phyloP scores from a whole-genome alignment of 2,797 vertebrate species.

The Rhinogobio ventralis region DNA sequence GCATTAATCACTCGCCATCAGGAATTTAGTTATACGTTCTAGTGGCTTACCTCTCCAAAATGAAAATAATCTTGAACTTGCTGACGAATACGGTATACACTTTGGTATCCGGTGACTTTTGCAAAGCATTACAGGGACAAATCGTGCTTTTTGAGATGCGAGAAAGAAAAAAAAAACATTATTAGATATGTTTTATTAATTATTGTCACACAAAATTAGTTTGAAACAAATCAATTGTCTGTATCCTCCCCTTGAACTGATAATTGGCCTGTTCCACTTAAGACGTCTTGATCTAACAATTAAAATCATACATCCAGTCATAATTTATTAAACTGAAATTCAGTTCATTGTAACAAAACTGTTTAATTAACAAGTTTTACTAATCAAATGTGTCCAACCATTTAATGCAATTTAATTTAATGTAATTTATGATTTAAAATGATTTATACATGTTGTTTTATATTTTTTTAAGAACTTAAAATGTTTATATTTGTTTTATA shows the following conservation, averaged over 20 bases:
- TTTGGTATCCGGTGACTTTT: neutral
- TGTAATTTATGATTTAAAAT: too few relatives aligned
- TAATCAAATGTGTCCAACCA: neutral
- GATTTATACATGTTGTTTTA: neutral
- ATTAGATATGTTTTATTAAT: neutral
- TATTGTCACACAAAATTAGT: neutral
- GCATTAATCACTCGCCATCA: neutral
- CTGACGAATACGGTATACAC: neutral
- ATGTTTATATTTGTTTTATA: neutral
- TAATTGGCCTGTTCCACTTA: neutral
- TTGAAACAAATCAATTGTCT: neutral
- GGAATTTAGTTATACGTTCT: neutral
- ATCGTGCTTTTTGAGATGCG: neutral
- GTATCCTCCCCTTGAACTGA: neutral
- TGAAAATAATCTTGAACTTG: neutral
- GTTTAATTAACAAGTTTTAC: neutral
- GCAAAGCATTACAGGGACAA: neutral
- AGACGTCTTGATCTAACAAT: neutral
- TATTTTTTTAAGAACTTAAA: neutral
- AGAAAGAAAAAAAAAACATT: neutral
- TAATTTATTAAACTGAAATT: neutral
- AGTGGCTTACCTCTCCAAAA: neutral
- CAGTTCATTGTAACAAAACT: neutral
- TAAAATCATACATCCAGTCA: neutral
- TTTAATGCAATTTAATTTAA: too few relatives aligned